Conservation (phyloP, 2,888 invertebrate species). For the Uropetala carovei region DNA sequence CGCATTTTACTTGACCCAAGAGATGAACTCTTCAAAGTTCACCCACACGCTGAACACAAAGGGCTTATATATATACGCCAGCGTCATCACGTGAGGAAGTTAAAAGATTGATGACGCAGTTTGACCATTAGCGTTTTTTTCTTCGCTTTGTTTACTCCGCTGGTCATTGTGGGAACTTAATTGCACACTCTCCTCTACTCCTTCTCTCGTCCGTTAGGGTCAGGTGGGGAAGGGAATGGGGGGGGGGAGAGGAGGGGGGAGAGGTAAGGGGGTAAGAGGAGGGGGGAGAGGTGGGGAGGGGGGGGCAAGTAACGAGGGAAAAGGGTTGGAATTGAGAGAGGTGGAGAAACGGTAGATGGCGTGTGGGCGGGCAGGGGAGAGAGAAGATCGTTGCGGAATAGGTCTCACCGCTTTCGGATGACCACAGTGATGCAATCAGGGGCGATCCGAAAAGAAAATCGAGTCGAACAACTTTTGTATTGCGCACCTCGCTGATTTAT, state of each 20-base stretch:
- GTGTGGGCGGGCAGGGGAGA: background rate
- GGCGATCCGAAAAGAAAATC: too few relatives aligned
- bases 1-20: constrained; percentile 10
- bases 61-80: background rate
- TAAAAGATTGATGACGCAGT: constrained; percentile 57
- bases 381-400: background rate
- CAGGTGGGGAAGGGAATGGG: too few relatives aligned
- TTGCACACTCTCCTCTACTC: background rate
- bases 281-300: background rate
- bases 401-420: background rate
- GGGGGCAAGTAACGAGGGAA: background rate
- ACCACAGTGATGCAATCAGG: too few relatives aligned
- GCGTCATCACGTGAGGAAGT: constrained; percentile 47
- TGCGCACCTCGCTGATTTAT: too few relatives aligned
- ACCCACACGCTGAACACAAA: constrained; percentile 1
- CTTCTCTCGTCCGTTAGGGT: constrained; percentile 28
- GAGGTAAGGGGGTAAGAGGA: background rate
- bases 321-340: background rate
- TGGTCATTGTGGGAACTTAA: constrained; percentile 54
- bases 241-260: background rate
- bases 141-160: constrained; percentile 7
- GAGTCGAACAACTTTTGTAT: too few relatives aligned
- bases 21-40: constrained; percentile 53
- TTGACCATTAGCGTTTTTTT: constrained; percentile 52
- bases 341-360: background rate